Evolutionary conservation across 2,113 vertebrate genomes (phyloP), one percentile per base, ranked within the genome.

Genomic region (Salvelinus namaycush): DNA sequence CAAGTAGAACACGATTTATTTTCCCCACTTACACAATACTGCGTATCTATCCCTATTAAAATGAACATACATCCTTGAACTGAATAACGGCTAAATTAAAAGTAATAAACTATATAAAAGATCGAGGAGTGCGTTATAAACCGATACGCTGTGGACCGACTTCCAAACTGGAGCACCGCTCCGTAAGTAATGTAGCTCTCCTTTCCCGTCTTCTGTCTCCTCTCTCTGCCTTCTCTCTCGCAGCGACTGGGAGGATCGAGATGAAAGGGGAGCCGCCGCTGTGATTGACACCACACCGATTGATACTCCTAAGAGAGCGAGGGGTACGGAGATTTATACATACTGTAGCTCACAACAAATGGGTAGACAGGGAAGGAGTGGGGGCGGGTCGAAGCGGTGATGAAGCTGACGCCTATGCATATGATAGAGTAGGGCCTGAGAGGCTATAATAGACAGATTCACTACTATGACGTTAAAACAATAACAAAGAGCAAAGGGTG

Each of bases 241-340:
- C 86, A 76, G 34, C 79, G 88, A 88, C 88, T 92, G 91, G 80
- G 90, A 89, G 90, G 86, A 89, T 34, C 88, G 89, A 95, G 95
- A 97, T 97, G n/a, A 34, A 54, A 76, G 2, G 18, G 5, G 16
- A 48, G 51, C 39, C 39, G 39, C 39, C 39, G 64, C 64, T 87
- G 81, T 94, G 95, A 96, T 93, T 94, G 93, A 95, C 95, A 94
- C 88, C 90, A 79, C 91, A 79, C 83, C 91, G 94, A 95, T 92
- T 92, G 95, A 95, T 93, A 90, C 93, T 94, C 92, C 87, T 89
- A 89, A 90, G 90, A 87, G 84, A 70, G 79, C 44, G 78, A 78
- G 82, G 83, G 86, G 69, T 62, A 68, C 81, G 82, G 83, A 86
- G 91, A 87, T 88, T 84, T 86, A 54, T 54, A 87, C 81, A 86